Evolutionary conservation across 1,140 invertebrate genomes (phyloP).

Genomic region (Antheraea mylitta): DNA sequence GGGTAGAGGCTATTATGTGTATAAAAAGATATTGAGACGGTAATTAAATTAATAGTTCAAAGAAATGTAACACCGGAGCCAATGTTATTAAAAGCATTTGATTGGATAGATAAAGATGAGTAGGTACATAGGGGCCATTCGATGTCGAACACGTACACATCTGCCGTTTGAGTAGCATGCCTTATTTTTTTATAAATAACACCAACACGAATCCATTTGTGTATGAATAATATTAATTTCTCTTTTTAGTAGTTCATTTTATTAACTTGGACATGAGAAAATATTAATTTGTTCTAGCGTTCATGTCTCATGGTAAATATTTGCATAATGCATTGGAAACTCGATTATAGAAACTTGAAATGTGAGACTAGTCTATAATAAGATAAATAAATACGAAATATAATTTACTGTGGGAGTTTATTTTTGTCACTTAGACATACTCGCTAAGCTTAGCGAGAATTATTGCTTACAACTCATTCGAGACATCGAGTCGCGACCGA

Average conservation of each 20-base stretch:
- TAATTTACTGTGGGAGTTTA: constrained; percentile 14
- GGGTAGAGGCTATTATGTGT: too few species aligned
- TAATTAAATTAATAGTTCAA: too few species aligned
- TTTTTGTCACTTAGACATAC: constrained; percentile 16
- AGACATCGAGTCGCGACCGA: too few species aligned
- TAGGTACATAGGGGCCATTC: background rate
- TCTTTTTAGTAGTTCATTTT: background rate
- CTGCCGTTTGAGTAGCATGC: background rate
- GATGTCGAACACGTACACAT: background rate
- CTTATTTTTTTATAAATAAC: background rate
- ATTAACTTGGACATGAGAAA: background rate
- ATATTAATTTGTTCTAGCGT: constrained; percentile 5
- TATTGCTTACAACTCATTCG: constrained; percentile 36
- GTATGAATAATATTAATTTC: background rate
- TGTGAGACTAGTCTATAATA: constrained; percentile 17
- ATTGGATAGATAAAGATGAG: background rate
- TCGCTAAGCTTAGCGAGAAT: constrained; percentile 5
- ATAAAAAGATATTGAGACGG: too few species aligned
- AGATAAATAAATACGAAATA: constrained; percentile 3
- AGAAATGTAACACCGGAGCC: too few species aligned
- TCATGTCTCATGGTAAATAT: constrained; percentile 7
- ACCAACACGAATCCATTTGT: background rate
- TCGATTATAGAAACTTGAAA: constrained; percentile 24
- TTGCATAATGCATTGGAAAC: constrained; percentile 8
- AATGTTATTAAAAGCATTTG: too few species aligned